Percentiles rank a stretch among this genome's conserved stretches.
Conservation (phyloP, 64 coral and sea anemone genomes). For the Platygyra sinensis region DNA sequence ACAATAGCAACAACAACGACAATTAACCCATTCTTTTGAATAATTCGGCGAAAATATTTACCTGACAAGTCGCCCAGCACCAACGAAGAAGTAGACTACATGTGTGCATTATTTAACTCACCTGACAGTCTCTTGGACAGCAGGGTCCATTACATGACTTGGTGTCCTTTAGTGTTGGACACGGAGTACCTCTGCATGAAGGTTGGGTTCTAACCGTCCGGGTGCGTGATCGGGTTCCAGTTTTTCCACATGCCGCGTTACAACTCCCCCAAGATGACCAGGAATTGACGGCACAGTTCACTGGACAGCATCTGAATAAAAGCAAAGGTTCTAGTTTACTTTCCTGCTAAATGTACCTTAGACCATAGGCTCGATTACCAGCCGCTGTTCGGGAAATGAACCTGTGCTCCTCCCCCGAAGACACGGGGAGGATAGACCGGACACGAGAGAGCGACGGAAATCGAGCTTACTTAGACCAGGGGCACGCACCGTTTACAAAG, state of each 20-base stretch:
- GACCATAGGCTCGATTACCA: too few relatives aligned
- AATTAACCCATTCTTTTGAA: too few relatives aligned
- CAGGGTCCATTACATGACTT: constrained; percentile 75
- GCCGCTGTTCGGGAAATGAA: too few relatives aligned
- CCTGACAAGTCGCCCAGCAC: too few relatives aligned
- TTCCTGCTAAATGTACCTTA: neutral
- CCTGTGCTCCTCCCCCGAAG: too few relatives aligned
- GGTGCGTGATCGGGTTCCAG: constrained; percentile 56
- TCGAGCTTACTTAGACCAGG: too few relatives aligned
- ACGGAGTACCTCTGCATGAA: constrained; percentile 62
- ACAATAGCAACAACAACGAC: too few relatives aligned
- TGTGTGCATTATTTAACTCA: neutral
- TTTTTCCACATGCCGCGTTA: constrained; percentile 64
- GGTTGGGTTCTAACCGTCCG: constrained; percentile 43
- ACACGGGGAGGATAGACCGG: too few relatives aligned
- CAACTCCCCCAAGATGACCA: constrained; percentile 86
- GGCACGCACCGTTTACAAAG: too few relatives aligned
- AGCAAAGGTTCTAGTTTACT: neutral
- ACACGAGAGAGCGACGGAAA: too few relatives aligned
- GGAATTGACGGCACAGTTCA: constrained; percentile 47
- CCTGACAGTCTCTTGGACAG: constrained; percentile 73
- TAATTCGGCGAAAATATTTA: too few relatives aligned
- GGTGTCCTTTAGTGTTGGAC: constrained; percentile 67
- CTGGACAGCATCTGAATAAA: constrained; percentile 70
- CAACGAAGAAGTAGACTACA: too few relatives aligned